A percentile compares a stretch with the other conserved stretches of the same genome.
These are phyloP conservation scores for Nasonia giraulti DNA, from an alignment of 1,140 invertebrate species.

Conservation along the genomic window DNA sequence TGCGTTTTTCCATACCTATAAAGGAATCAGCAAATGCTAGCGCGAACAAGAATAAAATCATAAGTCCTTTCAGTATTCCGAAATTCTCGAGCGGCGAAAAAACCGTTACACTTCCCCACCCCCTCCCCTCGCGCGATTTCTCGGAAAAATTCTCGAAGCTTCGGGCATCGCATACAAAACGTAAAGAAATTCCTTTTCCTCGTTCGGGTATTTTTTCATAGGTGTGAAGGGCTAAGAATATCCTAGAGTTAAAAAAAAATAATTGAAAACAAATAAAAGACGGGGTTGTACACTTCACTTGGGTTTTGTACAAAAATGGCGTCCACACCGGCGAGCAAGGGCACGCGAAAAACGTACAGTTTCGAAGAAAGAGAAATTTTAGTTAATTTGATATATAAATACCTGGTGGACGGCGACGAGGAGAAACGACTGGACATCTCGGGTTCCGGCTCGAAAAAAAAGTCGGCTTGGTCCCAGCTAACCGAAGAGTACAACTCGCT, in stretches of 20 bases:
- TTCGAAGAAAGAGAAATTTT: slow-evolving; percentile 62
- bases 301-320: slow-evolving; percentile 57
- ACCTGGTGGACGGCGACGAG: slow-evolving; percentile 53
- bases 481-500: slow-evolving; percentile 60
- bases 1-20: slow-evolving; percentile 40
- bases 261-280: slow-evolving; percentile 46
- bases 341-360: slow-evolving; percentile 64
- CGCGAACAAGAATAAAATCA: neutral
- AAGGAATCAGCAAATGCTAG: slow-evolving; percentile 34
- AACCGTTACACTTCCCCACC: too few species aligned
- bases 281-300: slow-evolving; percentile 35
- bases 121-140: too few species aligned
- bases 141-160: neutral
- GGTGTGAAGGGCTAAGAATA: slow-evolving; percentile 46
- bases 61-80: too few species aligned
- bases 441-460: slow-evolving; percentile 51
- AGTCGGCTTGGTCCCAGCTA: slow-evolving; percentile 60
- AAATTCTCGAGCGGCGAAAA: too few species aligned
- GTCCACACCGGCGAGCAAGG: slow-evolving; percentile 54
- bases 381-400: slow-evolving; percentile 61
- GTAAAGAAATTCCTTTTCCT: neutral
- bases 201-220: slow-evolving; percentile 41
- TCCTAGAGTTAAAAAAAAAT: slow-evolving; percentile 24
- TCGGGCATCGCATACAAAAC: neutral
- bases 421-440: slow-evolving; percentile 52